Evolutionary conservation across 2,113 vertebrate species (phyloP).

Genomic region (Elgaria multicarinata): DNA sequence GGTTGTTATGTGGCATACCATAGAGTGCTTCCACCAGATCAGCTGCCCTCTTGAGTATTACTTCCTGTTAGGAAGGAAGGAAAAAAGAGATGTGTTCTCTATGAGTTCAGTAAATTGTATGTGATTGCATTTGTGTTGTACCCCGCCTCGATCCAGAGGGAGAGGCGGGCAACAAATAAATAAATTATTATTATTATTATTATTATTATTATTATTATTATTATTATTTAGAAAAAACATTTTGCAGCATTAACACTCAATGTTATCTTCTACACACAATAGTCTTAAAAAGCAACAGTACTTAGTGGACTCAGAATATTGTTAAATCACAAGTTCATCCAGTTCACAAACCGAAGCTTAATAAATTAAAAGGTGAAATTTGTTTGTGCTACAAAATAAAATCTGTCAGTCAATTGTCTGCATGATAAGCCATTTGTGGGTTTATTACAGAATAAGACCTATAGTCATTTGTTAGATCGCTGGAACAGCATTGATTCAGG

Average conservation of each 20-base stretch:
- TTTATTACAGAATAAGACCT: conserved; percentile 79
- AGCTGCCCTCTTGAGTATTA: conserved; percentile 94
- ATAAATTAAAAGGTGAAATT: conserved; percentile 80
- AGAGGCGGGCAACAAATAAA: no score
- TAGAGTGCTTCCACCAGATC: conserved; percentile 95
- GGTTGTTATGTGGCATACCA: conserved; percentile 95
- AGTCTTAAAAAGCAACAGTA: conserved; percentile 57
- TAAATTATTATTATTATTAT: no score
- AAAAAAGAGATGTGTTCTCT: conserved; percentile 64
- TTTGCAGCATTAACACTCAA: conserved; percentile 30
- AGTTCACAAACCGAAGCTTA: conserved; percentile 70
- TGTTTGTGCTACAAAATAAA: conserved; percentile 74
- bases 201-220: no score
- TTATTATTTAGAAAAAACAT: conserved; percentile 48
- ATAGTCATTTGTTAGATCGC: conserved; percentile 78
- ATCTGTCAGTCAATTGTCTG: conserved; percentile 73
- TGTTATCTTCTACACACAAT: conserved; percentile 13
- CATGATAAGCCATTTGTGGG: conserved; percentile 70
- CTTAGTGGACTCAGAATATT: conserved; percentile 53
- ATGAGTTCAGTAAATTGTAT: conserved; percentile 58
- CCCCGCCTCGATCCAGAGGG: no score
- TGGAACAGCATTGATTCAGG: conserved; percentile 75
- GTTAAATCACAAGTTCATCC: conserved; percentile 73
- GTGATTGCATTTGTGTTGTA: no score
- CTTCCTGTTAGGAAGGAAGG: conserved; percentile 83